phyloP scores from a whole-genome alignment of 1,140 invertebrate genomes.

The Oscheius sp. region DNA sequence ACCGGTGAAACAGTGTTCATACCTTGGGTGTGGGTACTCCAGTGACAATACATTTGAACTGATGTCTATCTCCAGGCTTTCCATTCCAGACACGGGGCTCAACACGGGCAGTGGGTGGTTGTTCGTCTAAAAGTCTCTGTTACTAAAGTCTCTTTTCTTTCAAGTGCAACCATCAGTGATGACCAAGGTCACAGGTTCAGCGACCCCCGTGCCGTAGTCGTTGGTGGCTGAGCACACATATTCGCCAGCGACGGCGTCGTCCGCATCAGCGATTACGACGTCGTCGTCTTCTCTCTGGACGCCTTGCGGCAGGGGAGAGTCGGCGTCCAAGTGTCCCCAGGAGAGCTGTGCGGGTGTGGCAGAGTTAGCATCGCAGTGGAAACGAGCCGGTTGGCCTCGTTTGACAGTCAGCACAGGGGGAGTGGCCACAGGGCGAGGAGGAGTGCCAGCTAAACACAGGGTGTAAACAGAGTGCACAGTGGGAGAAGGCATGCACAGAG shows the following conservation, averaged over 20 bases:
- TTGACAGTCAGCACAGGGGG: conserved; percentile 52
- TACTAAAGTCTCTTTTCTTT: neutral
- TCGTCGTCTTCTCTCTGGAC: conserved; percentile 53
- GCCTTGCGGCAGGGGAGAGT: conserved; percentile 50
- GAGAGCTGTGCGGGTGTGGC: conserved; percentile 52
- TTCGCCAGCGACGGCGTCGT: conserved; percentile 48
- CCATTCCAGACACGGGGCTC: conserved; percentile 61
- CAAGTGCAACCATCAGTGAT: conserved; percentile 49
- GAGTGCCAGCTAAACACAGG: conserved; percentile 36
- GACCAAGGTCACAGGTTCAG: conserved; percentile 53
- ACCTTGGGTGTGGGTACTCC: conserved; percentile 48
- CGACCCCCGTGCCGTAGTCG: conserved; percentile 49
- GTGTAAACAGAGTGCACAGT: conserved; percentile 13
- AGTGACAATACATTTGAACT: conserved; percentile 57
- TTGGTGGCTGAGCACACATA: conserved; percentile 59
- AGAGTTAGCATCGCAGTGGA: conserved; percentile 55
- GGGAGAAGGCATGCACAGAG: too few species aligned
- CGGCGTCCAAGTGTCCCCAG: conserved; percentile 48
- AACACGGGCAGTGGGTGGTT: conserved; percentile 56
- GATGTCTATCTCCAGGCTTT: conserved; percentile 53
- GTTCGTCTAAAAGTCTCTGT: conserved; percentile 50
- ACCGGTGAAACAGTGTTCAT: neutral
- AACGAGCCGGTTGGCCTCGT: conserved; percentile 51
- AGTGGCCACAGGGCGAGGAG: conserved; percentile 56
- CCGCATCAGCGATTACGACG: conserved; percentile 47